Conservation (phyloP, 2,113 vertebrate species). For the Equus przewalskii region DNA sequence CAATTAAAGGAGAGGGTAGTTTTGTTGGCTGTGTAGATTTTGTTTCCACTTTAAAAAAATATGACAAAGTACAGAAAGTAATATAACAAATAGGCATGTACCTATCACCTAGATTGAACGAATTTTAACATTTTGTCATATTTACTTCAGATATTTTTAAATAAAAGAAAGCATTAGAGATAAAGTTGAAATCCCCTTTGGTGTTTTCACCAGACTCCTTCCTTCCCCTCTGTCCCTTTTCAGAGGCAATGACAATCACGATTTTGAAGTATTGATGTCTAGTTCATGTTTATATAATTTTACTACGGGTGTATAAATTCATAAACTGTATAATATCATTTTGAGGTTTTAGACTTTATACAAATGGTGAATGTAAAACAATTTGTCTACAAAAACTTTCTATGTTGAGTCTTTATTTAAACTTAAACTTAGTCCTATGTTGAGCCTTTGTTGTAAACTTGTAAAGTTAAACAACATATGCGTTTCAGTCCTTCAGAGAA, state of each 20-base stretch:
- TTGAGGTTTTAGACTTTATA: slow-evolving; percentile 51
- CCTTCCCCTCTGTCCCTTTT: background rate
- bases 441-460: slow-evolving; percentile 13
- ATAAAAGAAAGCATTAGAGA: slow-evolving; percentile 62
- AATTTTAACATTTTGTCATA: slow-evolving; percentile 58
- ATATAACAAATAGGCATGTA: background rate
- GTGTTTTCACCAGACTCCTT: background rate
- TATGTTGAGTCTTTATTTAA: background rate
- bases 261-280: background rate
- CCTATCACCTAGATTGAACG: slow-evolving; percentile 31
- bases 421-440: slow-evolving; percentile 36
- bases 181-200: background rate
- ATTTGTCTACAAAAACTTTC: slow-evolving; percentile 29
- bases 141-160: slow-evolving; percentile 37
- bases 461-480: background rate
- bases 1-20: slow-evolving; percentile 30
- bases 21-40: slow-evolving; percentile 27
- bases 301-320: background rate
- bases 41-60: slow-evolving; percentile 33
- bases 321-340: slow-evolving; percentile 28
- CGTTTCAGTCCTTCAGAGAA: slow-evolving; percentile 4
- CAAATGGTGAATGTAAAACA: background rate
- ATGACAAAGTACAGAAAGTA: slow-evolving; percentile 13
- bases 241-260: background rate
- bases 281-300: slow-evolving; percentile 24